Evolutionary conservation across 2,888 invertebrate species (phyloP).

Genomic region (Coenonympha arcania): DNA sequence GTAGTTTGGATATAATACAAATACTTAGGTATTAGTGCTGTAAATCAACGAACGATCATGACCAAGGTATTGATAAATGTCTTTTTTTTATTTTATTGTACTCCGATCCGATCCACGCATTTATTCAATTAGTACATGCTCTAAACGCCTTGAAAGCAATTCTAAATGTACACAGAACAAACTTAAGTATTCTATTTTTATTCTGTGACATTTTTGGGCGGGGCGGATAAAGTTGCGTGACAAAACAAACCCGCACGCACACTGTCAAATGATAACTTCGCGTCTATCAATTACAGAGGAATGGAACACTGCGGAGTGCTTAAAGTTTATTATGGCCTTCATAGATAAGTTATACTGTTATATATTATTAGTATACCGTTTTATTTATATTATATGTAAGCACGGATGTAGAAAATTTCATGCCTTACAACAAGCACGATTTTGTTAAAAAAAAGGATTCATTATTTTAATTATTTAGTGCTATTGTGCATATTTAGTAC

Average conservation of each 20-base stretch:
- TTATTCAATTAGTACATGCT: no score
- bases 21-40: no score
- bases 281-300: constrained; percentile 68
- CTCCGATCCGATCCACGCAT: no score
- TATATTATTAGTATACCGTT: constrained; percentile 42
- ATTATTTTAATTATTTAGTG: no score
- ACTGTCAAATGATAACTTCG: constrained; percentile 73
- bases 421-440: no score
- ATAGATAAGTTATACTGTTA: constrained; percentile 55
- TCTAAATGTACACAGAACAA: not conserved
- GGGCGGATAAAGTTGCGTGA: constrained; percentile 57
- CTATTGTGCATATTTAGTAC: no score
- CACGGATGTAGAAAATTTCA: no score
- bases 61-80: no score
- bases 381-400: not conserved
- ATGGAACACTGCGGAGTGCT: constrained; percentile 47
- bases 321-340: constrained; percentile 49
- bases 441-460: no score
- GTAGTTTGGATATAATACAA: no score
- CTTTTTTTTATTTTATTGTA: no score
- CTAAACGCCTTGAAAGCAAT: not conserved
- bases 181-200: constrained; percentile 10
- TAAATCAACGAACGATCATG: no score
- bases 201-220: constrained; percentile 48
- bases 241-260: constrained; percentile 50